Conservation (phyloP, 2,797 vertebrate species). For the Scolopax bukidnonensis region DNA sequence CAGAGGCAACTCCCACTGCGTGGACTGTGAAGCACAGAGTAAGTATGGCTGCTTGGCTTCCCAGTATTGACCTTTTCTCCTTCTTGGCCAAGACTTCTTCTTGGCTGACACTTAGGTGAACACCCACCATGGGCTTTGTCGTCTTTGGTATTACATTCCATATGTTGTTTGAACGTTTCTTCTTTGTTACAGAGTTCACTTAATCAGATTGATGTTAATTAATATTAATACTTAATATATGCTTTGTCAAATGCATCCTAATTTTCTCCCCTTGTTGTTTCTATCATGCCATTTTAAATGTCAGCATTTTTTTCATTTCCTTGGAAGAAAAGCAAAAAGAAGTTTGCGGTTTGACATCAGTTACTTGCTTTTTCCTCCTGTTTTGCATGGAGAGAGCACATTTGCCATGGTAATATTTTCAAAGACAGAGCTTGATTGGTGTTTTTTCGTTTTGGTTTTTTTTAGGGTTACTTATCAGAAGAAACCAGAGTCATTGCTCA, state of each 20-base stretch:
- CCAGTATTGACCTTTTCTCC: not conserved
- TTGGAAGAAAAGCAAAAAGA: not conserved
- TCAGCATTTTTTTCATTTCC: not conserved
- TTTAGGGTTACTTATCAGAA: not conserved
- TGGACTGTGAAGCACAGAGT: slow-evolving; percentile 94
- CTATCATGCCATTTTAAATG: not conserved
- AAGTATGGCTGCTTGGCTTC: slow-evolving; percentile 65
- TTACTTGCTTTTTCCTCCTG: not conserved
- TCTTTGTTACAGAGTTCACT: not conserved
- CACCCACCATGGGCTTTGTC: not conserved
- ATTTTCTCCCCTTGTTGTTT: not conserved
- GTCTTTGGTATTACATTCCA: not conserved
- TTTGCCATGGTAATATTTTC: not conserved
- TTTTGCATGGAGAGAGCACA: not conserved
- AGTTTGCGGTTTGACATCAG: not conserved
- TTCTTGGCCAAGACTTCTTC: not conserved
- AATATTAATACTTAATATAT: not conserved
- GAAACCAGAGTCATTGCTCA: not conserved
- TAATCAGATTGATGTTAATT: not conserved
- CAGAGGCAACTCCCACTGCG: slow-evolving; percentile 91
- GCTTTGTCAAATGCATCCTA: not conserved
- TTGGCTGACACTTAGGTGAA: not conserved
- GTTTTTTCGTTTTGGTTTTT: not conserved
- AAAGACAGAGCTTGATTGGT: not conserved
- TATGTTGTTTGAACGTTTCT: not conserved